These are phyloP conservation scores for Trypoxylon attenuatum DNA, from an alignment of 2,888 invertebrate genomes.

Conservation along the genomic window DNA sequence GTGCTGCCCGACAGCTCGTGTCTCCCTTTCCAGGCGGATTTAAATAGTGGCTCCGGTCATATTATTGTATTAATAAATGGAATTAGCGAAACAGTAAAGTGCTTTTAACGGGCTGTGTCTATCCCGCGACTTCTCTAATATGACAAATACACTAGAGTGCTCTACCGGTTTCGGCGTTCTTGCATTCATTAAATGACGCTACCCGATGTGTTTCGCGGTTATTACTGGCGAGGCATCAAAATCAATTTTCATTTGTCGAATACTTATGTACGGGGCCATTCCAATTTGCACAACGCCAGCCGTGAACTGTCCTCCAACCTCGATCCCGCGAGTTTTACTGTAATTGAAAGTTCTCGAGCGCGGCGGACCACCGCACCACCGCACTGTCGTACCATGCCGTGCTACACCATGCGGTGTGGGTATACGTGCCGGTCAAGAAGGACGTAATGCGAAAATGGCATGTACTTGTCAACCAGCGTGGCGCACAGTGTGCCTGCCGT, in stretches of 20 bases:
- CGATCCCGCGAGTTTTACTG: slow-evolving; percentile 63
- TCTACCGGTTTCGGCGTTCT: slow-evolving; percentile 59
- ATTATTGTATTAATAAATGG: slow-evolving; percentile 68
- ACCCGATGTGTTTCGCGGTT: slow-evolving; percentile 63
- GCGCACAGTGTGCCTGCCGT: too few relatives aligned
- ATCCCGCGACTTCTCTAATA: slow-evolving; percentile 67
- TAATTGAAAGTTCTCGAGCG: slow-evolving; percentile 71
- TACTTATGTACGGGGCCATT: slow-evolving; percentile 71
- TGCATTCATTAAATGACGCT: slow-evolving; percentile 71
- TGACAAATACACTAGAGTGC: slow-evolving; percentile 64
- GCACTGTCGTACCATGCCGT: too few relatives aligned
- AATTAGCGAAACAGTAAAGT: slow-evolving; percentile 71
- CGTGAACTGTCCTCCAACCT: slow-evolving; percentile 2
- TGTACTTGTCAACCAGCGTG: slow-evolving; percentile 15
- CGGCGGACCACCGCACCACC: too few relatives aligned
- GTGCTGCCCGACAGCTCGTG: slow-evolving; percentile 18
- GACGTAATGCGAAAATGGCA: neutral
- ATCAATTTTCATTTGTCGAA: slow-evolving; percentile 73
- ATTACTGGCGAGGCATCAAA: slow-evolving; percentile 71
- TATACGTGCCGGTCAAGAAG: neutral
- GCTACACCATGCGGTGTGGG: too few relatives aligned
- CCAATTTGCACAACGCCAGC: slow-evolving; percentile 64
- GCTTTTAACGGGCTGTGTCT: slow-evolving; percentile 70
- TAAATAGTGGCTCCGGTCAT: slow-evolving; percentile 51
- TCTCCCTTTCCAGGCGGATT: slow-evolving; percentile 39